Percentiles rank a stretch among this genome's conserved stretches.
These are phyloP conservation scores for Meloidogyne exigua DNA, from an alignment of 1,140 invertebrate species.

Conservation along the genomic window DNA sequence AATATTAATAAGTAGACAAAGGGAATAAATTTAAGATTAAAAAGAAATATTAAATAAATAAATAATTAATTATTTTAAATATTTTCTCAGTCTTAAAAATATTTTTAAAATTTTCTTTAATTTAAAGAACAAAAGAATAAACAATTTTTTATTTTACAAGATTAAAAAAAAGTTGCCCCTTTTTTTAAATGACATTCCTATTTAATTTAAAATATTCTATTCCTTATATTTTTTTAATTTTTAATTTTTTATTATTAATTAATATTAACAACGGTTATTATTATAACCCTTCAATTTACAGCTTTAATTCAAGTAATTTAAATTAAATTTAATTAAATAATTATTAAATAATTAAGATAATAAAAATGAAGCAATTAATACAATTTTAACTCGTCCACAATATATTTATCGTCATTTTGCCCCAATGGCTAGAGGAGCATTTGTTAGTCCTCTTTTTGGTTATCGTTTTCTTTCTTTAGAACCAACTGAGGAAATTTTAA, in stretches of 20 bases:
- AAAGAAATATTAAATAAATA: too few relatives aligned
- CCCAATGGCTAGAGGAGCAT: background rate
- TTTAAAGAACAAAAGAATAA: too few relatives aligned
- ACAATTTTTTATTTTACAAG: too few relatives aligned
- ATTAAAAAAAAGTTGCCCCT: too few relatives aligned
- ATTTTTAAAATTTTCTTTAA: too few relatives aligned
- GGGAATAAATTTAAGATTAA: too few relatives aligned
- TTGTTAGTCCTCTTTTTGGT: slow-evolving; percentile 1
- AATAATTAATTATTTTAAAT: too few relatives aligned
- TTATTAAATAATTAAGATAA: background rate
- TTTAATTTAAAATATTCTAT: background rate
- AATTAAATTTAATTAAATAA: too few relatives aligned
- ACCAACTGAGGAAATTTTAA: background rate
- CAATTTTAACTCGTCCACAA: background rate
- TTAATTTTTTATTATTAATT: background rate
- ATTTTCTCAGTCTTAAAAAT: too few relatives aligned
- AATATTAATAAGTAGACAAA: too few relatives aligned
- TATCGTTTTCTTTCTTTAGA: slow-evolving; percentile 2
- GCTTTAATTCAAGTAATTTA: too few relatives aligned
- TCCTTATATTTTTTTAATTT: background rate
- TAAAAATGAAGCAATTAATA: background rate
- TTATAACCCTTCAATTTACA: too few relatives aligned
- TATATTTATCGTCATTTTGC: background rate
- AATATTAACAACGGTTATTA: background rate
- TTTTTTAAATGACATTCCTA: background rate